phyloP scores from a whole-genome alignment of 2,888 invertebrate genomes.

The Hemaris fuciformis region DNA sequence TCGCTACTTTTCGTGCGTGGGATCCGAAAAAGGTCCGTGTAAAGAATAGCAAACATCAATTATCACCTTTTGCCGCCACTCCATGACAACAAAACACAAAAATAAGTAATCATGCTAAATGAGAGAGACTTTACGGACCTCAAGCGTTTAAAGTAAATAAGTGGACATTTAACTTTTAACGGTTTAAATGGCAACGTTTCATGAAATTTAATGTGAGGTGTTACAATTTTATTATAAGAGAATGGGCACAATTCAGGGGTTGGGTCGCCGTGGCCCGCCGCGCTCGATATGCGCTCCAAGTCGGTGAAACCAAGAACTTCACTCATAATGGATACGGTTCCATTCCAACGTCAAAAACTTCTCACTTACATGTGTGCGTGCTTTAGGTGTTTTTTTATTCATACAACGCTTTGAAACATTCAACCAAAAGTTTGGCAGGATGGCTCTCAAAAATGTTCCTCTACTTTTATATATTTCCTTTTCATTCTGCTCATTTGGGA shows the following conservation, averaged over 20 bases:
- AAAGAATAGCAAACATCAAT: background rate
- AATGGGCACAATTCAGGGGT: conserved; percentile 43
- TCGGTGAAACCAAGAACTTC: conserved; percentile 20
- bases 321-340: conserved; percentile 36
- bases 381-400: conserved; percentile 32
- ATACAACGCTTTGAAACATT: conserved; percentile 29
- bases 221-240: conserved; percentile 36
- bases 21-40: background rate
- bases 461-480: conserved; percentile 27
- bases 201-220: conserved; percentile 26
- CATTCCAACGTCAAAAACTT: conserved; percentile 33
- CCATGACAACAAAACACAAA: background rate
- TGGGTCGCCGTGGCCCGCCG: conserved; percentile 8
- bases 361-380: conserved; percentile 16
- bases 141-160: conserved; percentile 1
- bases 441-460: conserved; percentile 16
- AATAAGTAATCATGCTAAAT: background rate
- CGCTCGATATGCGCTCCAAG: conserved; percentile 39
- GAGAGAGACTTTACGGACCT: background rate
- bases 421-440: conserved; percentile 16
- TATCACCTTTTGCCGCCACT: background rate
- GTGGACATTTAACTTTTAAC: background rate
- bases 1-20: no score
- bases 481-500: background rate
- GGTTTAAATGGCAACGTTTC: conserved; percentile 31